Base-by-base conservation (phyloP, 2,888 invertebrate genomes). In the Leucophenga montana region DNA sequence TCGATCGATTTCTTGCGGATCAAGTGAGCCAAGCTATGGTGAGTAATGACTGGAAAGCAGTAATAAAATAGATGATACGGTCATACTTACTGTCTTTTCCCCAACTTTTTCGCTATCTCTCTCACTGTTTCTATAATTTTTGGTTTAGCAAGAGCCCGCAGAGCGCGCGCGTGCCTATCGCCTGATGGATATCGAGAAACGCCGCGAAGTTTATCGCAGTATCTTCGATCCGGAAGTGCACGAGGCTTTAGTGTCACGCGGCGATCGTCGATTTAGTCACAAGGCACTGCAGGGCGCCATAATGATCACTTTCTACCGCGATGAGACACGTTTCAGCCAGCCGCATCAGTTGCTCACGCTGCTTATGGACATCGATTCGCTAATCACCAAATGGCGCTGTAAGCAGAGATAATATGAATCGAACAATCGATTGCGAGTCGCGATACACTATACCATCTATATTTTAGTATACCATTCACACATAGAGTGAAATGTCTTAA, bases 331-430 rank as follows among this genome's bases (percentile, higher is more conserved):
- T 61, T 99, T 99, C 90, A 97, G 97, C 80, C 98, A 98, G 88
- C 99, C 99, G 0, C 98, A 98, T 90, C 98, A 98, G 89, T 92
- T 99, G 73, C 91, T 99, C 14, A 95, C 95, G 0, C 91, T 97
- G 14, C 92, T 99, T 31, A 98, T 98, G 96, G 99, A 99, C 86
- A 97, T 99, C 67, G 99, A 99, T 90, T 97, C 98, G 0, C 91
- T 98, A 70, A 96, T 99, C 85, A 99, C 98, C 53, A 99, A 99
- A 90, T 99, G 99, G 99, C 92, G 99, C 89, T 98, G 99, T 99
- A 90, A 93, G 94, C 77, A 33, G 9, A 39, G 9, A 39, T 39
- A 1, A 39, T 5, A 39, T 39, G 8, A 39, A 5, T 39, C 1
- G 1, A 39, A 11, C 39, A 39, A 11, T 3, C 39, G 39, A 39